Base-by-base conservation (phyloP, 2,797 vertebrate species). In the Catostomus latipinnis region DNA sequence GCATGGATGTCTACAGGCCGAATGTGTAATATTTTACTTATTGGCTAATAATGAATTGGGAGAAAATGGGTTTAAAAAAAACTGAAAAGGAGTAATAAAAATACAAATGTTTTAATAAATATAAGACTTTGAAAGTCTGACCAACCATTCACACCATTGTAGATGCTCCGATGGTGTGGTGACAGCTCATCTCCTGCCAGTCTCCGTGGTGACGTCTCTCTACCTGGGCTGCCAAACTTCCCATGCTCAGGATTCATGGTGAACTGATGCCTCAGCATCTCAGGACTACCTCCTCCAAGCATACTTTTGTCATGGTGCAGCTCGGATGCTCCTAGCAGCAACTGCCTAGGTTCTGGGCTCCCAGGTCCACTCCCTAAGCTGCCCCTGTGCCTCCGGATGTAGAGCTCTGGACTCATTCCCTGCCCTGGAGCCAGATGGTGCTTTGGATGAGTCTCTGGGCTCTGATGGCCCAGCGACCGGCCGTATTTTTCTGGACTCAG, bases 121-220 rank as follows among this genome's bases (percentile, higher is more conserved):
- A 0, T 34, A 34, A 34, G 34, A 18, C 54, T 53, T 14, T 10
- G 16, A 54, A 54, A 34, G 34, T 83, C 54, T 88, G 86, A 95
- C 97, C 90, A 95, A 98, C 97, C 97, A 80, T 99, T 98, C 96
- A 98, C 96, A 88, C 97, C 97, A 76, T 98, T 98, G 93, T 98
- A 98, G 92, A 97, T 93, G 91, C 94, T 95, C 68, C 96, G 92
- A 91, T 97, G 97, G 89, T 98, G 96, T 76, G 96, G 95, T 6
- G 96, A 96, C 76, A 94, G 89, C 81, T 99, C 97, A 0, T 98
- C 97, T 12, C 93, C 94, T 7, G 93, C 91, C 74, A 93, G 92
- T 92, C 96, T 95, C 88, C 96, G 93, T 81, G 96, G 96, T 72
- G 93, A 94, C 61, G 92, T 93, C 83, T 98, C 97, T 86, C 96